Evolutionary conservation across 2,888 invertebrate genomes (phyloP), one percentile per base, ranked within the genome.

Genomic region (Aspidiotus destructor): DNA sequence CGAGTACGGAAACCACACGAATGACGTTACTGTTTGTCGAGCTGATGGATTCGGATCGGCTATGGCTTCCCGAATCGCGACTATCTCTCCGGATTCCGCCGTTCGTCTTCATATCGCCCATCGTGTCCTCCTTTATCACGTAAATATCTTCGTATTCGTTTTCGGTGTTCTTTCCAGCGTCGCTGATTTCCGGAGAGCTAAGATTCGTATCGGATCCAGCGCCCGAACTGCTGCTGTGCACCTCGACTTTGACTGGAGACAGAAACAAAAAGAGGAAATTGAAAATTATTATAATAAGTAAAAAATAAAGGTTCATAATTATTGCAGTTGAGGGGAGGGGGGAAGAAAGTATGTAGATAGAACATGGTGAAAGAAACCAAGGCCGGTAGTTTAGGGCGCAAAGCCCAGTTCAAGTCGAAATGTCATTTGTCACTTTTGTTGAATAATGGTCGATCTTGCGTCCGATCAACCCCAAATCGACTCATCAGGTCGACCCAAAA

Each of bases 81-180:
- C 73, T 73, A n/a, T 71, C 74, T 68, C 73, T 71, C 15, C 72
- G 60, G 41, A 42, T 53, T 44, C 52, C 53, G 73, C 73, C 65
- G 10, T 69, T 67, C 15, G 65, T 16, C 48, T 69, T 55, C 3
- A 52, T 41, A 41, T 69, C 69, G 7, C 9, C 53, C 1, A 69
- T 62, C 10, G 72, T 71, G 10, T 60, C 70, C 52, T 73, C 70
- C 54, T 70, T 63, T 60, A 88, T 83, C 77, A 87, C 76, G 75
- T 89, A 89, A 71, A 89, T 89, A 74, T 89, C 89, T 77, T 90
- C 89, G 76, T 90, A 90, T 75, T 89, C 89, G 74, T 88, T 86
- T 72, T 84, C 83, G 58, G 60, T 67, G 69, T 79, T 79, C 44
- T 77, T 79, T 9, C 80, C 79, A 48, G 79, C 74, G 72, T 80